Conservation (phyloP, 1,140 invertebrate genomes). For the Berghia stephanieae region DNA sequence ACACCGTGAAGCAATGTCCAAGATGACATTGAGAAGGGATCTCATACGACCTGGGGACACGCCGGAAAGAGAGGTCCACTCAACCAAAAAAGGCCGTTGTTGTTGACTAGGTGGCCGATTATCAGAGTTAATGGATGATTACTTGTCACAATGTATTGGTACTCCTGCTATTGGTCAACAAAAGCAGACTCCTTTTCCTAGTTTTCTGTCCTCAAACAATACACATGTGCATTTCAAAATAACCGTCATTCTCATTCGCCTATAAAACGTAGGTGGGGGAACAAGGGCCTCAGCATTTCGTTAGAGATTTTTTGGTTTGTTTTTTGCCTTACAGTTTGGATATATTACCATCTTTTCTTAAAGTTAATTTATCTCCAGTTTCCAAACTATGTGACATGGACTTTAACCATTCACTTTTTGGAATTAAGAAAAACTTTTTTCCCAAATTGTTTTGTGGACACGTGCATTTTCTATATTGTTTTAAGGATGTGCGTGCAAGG, state of each 20-base stretch:
- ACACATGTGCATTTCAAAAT: background rate
- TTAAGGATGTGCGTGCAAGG: no score
- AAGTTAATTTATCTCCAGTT: no score
- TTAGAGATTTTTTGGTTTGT: no score
- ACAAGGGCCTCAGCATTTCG: no score
- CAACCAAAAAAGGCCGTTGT: constrained; percentile 49
- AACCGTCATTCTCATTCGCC: background rate
- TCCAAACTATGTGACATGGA: no score
- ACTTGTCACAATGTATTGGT: background rate
- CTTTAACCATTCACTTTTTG: no score
- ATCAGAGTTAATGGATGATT: background rate
- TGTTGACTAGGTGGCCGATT: background rate
- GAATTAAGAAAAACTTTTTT: no score
- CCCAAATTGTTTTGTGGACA: no score
- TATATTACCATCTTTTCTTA: no score
- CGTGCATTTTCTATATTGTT: no score
- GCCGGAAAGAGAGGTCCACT: constrained; percentile 40
- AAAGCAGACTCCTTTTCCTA: background rate
- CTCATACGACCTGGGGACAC: constrained; percentile 53
- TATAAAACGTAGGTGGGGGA: background rate
- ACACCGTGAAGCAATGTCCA: constrained; percentile 48
- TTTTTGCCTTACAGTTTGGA: no score
- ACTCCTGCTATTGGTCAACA: background rate
- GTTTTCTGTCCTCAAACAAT: background rate
- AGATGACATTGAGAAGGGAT: constrained; percentile 56